A percentile compares a stretch with the other conserved stretches of the same genome.
These are phyloP conservation scores for Erinaceus europaeus DNA, from an alignment of 2,113 vertebrate species.

Conservation along the genomic window DNA sequence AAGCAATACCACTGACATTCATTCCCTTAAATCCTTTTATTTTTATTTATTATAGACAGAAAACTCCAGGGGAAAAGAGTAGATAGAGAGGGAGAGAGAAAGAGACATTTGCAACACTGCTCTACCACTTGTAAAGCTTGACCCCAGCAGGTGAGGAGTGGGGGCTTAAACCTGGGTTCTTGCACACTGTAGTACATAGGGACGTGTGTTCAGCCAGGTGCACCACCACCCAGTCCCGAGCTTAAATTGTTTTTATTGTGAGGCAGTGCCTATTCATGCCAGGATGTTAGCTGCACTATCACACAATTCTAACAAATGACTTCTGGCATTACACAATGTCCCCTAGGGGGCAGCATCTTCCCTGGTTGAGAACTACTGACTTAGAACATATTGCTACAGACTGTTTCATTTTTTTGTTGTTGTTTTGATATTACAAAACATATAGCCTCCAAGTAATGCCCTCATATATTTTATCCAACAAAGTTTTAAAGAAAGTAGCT, in stretches of 20 bases:
- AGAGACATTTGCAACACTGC: too few relatives aligned
- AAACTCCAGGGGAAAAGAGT: too few relatives aligned
- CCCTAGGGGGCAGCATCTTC: background rate
- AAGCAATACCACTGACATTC: background rate
- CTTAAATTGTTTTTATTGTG: too few relatives aligned
- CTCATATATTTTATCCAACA: background rate
- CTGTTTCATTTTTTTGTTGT: background rate
- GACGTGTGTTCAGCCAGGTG: too few relatives aligned
- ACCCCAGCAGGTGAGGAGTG: too few relatives aligned
- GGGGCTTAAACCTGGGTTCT: too few relatives aligned
- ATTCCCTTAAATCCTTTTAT: background rate
- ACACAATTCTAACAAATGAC: background rate
- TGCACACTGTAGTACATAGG: too few relatives aligned
- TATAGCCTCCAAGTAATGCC: background rate
- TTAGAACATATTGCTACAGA: background rate
- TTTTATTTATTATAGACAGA: too few relatives aligned
- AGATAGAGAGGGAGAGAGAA: too few relatives aligned
- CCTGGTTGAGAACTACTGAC: background rate
- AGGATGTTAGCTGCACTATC: background rate
- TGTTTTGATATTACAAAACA: background rate
- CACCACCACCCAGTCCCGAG: too few relatives aligned
- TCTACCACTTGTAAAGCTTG: too few relatives aligned
- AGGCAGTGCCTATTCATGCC: background rate
- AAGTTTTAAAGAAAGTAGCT: constrained; percentile 10
- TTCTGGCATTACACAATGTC: background rate